Conservation (phyloP, 35 echinoderm and acorn worm species). For the Heliocidaris erythrogramma region DNA sequence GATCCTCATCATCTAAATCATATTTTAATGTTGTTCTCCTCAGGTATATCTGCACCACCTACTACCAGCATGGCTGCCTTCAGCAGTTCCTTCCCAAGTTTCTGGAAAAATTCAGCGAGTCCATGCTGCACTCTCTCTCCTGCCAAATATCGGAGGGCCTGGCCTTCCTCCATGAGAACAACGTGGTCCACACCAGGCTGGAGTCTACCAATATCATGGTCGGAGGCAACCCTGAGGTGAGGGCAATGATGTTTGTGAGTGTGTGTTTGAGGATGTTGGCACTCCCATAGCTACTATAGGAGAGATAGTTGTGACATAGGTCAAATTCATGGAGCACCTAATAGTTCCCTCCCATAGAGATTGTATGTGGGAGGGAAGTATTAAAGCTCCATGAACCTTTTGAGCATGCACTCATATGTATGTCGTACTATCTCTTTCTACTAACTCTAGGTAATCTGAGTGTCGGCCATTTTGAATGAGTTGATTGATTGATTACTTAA, state of each 20-base stretch:
- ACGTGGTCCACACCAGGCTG: constrained; percentile 72
- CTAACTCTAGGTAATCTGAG: no score
- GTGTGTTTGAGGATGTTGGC: not conserved
- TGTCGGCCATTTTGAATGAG: no score
- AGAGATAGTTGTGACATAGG: no score
- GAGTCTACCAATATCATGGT: constrained; percentile 72
- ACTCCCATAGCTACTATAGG: not conserved
- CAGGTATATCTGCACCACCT: constrained; percentile 84
- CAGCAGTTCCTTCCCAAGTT: constrained; percentile 68
- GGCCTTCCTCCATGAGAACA: constrained; percentile 75
- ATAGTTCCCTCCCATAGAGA: no score
- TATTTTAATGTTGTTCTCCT: not conserved
- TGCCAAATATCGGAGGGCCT: constrained; percentile 71
- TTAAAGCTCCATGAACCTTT: no score
- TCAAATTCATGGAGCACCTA: no score
- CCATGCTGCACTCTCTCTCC: constrained; percentile 57
- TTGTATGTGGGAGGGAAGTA: no score
- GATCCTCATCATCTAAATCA: not conserved
- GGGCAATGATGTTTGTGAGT: not conserved
- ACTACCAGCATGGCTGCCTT: constrained; percentile 78
- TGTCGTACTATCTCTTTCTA: no score
- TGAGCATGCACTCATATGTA: no score
- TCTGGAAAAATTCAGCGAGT: constrained; percentile 66
- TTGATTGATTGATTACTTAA: no score
- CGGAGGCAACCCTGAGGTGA: constrained; percentile 79